Evolutionary conservation across 2,113 vertebrate genomes (phyloP).

Genomic region (Oenanthe melanoleuca): DNA sequence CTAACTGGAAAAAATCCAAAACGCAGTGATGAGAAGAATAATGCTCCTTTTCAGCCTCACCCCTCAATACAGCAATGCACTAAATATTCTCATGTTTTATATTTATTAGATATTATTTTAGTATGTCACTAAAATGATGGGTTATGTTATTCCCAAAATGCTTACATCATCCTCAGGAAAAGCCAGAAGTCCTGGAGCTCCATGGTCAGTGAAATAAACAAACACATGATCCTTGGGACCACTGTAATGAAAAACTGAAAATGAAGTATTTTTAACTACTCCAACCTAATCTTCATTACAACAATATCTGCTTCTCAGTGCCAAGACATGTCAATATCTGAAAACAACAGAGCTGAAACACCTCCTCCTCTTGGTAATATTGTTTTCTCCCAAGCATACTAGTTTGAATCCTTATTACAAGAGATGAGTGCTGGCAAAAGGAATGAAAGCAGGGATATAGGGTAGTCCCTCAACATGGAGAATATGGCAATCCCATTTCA

Average conservation of each 20-base stretch:
- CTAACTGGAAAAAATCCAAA: not conserved
- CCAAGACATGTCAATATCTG: not conserved
- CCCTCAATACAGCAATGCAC: not conserved
- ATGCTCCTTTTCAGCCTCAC: not conserved
- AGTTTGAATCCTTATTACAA: not conserved
- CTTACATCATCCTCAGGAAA: conserved; percentile 92
- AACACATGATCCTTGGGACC: conserved; percentile 94
- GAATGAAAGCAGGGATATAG: not conserved
- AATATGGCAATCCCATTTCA: not conserved
- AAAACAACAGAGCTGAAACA: not conserved
- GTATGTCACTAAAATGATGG: not conserved
- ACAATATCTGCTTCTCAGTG: not conserved
- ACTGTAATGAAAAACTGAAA: conserved; percentile 73
- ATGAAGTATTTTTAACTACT: not conserved
- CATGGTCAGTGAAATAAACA: conserved; percentile 95
- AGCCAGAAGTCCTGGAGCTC: conserved; percentile 88
- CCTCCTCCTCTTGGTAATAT: not conserved
- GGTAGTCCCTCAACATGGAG: not conserved
- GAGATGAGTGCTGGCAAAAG: not conserved
- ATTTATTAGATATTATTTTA: not conserved
- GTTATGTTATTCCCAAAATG: not conserved
- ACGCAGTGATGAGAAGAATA: not conserved
- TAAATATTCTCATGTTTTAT: not conserved
- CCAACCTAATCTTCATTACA: not conserved
- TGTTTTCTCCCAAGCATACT: not conserved